Conservation (phyloP, 2,113 vertebrate species). For the Nibea coibor region DNA sequence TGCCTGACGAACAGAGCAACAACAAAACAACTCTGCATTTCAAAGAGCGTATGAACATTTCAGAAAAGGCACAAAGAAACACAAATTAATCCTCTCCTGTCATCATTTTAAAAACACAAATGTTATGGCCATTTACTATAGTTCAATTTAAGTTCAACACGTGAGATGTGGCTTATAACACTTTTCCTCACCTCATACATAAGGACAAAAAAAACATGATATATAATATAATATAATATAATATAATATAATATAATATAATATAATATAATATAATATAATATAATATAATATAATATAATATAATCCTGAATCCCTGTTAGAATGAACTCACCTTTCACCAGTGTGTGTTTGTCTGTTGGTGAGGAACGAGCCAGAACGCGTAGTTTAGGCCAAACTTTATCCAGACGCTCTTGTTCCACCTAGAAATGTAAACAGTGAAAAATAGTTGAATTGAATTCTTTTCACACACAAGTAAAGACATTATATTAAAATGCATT, state of each 20-base stretch:
- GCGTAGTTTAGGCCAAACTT: slow-evolving; percentile 95
- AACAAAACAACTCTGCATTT: slow-evolving; percentile 15
- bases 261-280: too few relatives aligned
- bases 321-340: slow-evolving; percentile 89
- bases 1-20: slow-evolving; percentile 83
- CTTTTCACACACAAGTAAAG: background rate
- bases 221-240: too few relatives aligned
- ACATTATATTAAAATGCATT: too few relatives aligned
- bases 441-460: background rate
- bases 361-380: slow-evolving; percentile 96
- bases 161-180: background rate
- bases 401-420: slow-evolving; percentile 96
- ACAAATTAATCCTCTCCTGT: background rate
- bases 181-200: background rate
- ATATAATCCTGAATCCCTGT: background rate
- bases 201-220: background rate
- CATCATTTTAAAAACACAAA: background rate
- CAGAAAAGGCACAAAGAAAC: background rate
- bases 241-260: too few relatives aligned
- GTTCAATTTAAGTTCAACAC: background rate
- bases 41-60: background rate
- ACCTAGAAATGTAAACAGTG: slow-evolving; percentile 82
- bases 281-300: too few relatives aligned
- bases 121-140: background rate
- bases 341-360: slow-evolving; percentile 96